These are phyloP conservation scores for Mareca strepera DNA, from an alignment of 2,797 vertebrate species.

Conservation along the genomic window DNA sequence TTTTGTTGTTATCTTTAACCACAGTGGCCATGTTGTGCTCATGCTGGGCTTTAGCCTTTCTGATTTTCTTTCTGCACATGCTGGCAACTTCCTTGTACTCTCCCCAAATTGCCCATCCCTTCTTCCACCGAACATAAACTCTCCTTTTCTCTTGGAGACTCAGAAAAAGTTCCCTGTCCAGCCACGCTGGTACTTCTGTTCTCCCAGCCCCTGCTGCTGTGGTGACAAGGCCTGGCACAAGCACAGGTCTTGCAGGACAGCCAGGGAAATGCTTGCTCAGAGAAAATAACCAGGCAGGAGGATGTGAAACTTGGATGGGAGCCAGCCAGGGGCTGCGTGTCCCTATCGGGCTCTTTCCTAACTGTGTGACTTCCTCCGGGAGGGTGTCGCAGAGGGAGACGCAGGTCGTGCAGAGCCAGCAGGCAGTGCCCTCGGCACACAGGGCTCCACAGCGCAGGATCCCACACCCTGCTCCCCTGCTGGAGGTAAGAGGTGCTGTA, in stretches of 20 bases:
- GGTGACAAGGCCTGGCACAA: background rate
- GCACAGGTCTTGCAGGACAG: fast-evolving
- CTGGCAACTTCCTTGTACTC: too few species aligned
- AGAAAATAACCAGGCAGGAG: background rate
- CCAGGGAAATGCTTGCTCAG: background rate
- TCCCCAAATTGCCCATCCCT: too few species aligned
- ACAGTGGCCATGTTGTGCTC: too few species aligned
- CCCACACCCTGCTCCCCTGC: background rate
- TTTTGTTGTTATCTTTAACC: too few species aligned
- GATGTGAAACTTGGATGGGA: slow-evolving; percentile 30
- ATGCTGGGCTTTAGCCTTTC: too few species aligned
- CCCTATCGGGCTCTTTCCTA: background rate
- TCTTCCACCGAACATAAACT: too few species aligned
- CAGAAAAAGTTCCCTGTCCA: too few species aligned
- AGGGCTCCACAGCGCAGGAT: background rate
- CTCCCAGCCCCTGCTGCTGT: background rate
- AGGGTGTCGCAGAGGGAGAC: background rate
- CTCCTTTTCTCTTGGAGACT: too few species aligned
- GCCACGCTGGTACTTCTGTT: background rate
- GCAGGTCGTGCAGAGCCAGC: fast-evolving
- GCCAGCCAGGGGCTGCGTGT: background rate
- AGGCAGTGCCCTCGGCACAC: background rate
- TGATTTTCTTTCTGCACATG: too few species aligned
- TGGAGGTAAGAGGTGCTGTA: slow-evolving; percentile 41
- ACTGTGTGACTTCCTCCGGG: background rate